A percentile compares a stretch with the other conserved stretches of the same genome.
These are phyloP conservation scores for Halcyon badia DNA, from an alignment of 2,797 vertebrate genomes.

Conservation along the genomic window DNA sequence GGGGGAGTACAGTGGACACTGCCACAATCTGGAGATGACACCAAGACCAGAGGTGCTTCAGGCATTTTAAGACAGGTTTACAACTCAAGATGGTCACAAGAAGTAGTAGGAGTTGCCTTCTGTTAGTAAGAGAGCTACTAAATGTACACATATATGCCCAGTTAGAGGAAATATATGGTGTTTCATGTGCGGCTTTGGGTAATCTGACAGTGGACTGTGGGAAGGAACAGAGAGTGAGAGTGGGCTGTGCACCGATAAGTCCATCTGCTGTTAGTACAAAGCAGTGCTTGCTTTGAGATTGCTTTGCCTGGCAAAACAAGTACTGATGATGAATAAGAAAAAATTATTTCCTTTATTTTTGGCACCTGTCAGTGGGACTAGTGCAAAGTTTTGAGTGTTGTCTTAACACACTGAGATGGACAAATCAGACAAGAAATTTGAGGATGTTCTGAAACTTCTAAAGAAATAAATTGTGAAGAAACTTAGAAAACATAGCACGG, in stretches of 20 bases:
- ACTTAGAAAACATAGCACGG: background rate
- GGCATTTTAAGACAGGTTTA: background rate
- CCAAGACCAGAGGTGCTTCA: background rate
- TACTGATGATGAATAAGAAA: background rate
- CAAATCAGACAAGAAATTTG: background rate
- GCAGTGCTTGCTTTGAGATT: background rate
- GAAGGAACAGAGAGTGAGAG: background rate
- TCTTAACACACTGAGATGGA: background rate
- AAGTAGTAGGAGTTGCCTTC: background rate
- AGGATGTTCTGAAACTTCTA: background rate
- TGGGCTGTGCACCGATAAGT: too few species aligned
- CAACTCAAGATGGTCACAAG: background rate
- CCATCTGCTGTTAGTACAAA: accelerated
- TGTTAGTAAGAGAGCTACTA: background rate
- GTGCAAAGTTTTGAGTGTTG: background rate
- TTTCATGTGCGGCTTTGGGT: background rate
- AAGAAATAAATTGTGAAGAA: background rate
- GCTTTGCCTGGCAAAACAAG: background rate
- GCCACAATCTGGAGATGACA: accelerated
- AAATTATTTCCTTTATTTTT: background rate
- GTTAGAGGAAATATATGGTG: background rate
- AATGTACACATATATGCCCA: accelerated
- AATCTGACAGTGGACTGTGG: background rate
- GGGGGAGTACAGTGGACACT: background rate
- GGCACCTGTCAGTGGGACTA: background rate